A percentile compares a stretch with the other conserved stretches of the same genome.
Evolutionary conservation across 2,797 vertebrate genomes (phyloP).

Genomic region (Acomys russatus): DNA sequence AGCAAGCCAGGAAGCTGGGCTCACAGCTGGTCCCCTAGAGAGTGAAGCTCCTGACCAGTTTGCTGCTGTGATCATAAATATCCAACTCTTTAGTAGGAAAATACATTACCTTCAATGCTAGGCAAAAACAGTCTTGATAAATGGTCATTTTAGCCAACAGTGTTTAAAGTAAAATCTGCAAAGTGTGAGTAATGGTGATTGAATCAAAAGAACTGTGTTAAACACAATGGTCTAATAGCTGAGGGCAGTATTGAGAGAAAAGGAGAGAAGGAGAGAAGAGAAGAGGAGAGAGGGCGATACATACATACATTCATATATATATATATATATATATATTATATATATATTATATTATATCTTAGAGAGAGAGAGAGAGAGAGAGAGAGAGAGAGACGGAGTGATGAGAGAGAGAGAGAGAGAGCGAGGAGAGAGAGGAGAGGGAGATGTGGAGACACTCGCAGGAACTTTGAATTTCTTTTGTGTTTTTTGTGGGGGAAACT

Average conservation of each 20-base stretch:
- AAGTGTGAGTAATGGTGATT: constrained; percentile 87
- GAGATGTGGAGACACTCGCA: too few relatives aligned
- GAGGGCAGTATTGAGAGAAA: constrained; percentile 84
- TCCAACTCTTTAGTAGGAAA: constrained; percentile 85
- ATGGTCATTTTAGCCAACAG: constrained; percentile 87
- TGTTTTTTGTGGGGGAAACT: constrained; percentile 85
- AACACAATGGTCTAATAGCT: constrained; percentile 86
- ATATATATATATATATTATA: too few relatives aligned
- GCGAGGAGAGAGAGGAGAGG: too few relatives aligned
- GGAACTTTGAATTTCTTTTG: too few relatives aligned
- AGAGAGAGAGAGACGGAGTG: constrained; percentile 76
- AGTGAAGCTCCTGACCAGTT: constrained; percentile 76
- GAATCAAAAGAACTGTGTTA: constrained; percentile 87
- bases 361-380: constrained; percentile 79
- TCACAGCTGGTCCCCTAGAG: neutral
- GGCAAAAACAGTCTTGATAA: constrained; percentile 89
- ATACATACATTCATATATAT: too few relatives aligned
- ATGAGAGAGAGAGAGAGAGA: constrained; percentile 80
- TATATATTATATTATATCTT: too few relatives aligned
- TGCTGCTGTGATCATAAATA: constrained; percentile 84
- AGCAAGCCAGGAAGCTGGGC: constrained; percentile 36
- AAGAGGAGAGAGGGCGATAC: constrained; percentile 67
- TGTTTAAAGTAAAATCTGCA: constrained; percentile 90
- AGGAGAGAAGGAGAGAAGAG: constrained; percentile 72
- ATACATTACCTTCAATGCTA: constrained; percentile 87